Conservation (phyloP, 2,113 vertebrate species). For the Catharus minimus region DNA sequence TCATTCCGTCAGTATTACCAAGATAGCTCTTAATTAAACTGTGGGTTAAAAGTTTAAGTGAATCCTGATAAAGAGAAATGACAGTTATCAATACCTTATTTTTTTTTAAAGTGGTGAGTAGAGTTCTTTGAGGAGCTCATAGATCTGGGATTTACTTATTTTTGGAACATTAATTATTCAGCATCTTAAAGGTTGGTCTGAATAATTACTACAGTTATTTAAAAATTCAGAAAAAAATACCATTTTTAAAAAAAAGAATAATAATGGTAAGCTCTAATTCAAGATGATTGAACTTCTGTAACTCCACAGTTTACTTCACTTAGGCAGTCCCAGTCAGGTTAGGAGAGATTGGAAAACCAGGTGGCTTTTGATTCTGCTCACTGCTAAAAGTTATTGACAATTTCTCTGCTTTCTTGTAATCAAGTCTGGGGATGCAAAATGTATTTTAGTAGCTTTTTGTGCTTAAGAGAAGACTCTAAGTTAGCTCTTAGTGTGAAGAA, state of each 20-base stretch:
- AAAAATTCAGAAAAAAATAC: neutral
- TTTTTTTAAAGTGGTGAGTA: neutral
- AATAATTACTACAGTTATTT: neutral
- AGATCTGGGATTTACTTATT: neutral
- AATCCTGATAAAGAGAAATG: neutral
- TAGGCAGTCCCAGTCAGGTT: neutral
- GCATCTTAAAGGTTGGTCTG: neutral
- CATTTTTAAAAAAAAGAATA: neutral
- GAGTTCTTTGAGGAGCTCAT: neutral
- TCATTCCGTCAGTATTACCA: neutral
- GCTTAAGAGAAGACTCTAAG: neutral
- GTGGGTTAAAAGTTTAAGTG: neutral
- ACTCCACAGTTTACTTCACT: neutral
- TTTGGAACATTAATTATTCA: fast-evolving
- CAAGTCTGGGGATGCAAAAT: neutral
- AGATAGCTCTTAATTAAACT: neutral
- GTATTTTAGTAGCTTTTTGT: neutral
- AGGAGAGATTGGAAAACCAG: neutral
- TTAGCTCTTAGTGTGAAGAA: neutral
- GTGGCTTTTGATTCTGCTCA: neutral
- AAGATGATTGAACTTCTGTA: neutral
- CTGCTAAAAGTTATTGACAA: neutral
- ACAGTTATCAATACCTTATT: neutral
- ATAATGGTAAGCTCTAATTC: neutral
- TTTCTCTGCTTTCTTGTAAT: neutral